These are phyloP conservation scores for Phytoseiulus persimilis DNA, from an alignment of 2,888 invertebrate species.

Conservation along the genomic window DNA sequence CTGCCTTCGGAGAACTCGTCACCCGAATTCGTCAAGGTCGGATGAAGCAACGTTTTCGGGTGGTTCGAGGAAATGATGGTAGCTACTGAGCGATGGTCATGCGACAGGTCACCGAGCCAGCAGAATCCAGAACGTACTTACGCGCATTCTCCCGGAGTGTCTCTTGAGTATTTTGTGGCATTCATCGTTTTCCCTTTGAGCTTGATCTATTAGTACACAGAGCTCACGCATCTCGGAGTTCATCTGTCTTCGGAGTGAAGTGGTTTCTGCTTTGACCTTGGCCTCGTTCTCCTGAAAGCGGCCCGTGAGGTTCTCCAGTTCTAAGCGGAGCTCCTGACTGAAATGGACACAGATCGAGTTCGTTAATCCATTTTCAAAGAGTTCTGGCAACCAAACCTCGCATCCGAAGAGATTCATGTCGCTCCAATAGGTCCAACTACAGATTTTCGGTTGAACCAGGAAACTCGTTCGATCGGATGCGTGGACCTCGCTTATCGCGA, in stretches of 20 bases:
- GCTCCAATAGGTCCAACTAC: too few relatives aligned
- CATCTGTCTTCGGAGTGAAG: not conserved
- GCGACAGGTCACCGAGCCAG: too few relatives aligned
- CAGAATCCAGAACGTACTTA: too few relatives aligned
- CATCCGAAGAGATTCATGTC: not conserved
- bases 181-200: not conserved
- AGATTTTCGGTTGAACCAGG: too few relatives aligned
- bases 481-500: too few relatives aligned
- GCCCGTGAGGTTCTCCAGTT: constrained; percentile 6
- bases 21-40: too few relatives aligned
- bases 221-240: constrained; percentile 22
- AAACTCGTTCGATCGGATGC: too few relatives aligned
- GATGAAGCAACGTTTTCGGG: too few relatives aligned
- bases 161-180: constrained; percentile 19
- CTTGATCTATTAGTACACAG: not conserved
- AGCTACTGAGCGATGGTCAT: too few relatives aligned
- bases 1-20: too few relatives aligned
- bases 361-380: not conserved
- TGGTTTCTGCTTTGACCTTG: constrained; percentile 9
- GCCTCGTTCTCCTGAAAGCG: constrained; percentile 26
- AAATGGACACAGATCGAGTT: not conserved
- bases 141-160: not conserved
- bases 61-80: too few relatives aligned
- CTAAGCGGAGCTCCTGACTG: constrained; percentile 9
- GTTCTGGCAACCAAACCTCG: not conserved